Evolutionary conservation across 2,113 vertebrate species (phyloP).

Genomic region (Theropithecus gelada): DNA sequence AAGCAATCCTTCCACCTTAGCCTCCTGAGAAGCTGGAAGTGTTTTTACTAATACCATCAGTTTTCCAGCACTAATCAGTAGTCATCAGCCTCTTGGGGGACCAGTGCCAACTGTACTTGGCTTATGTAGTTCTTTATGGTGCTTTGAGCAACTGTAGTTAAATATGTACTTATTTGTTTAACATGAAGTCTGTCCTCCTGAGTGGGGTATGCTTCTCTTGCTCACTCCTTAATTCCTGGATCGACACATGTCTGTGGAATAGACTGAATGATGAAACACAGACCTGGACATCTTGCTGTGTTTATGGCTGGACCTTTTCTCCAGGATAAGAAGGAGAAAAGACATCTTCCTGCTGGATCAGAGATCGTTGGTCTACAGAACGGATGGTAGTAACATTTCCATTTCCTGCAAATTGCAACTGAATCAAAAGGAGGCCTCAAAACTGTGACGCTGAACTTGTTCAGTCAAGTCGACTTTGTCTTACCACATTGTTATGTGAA

Average conservation of each 20-base stretch:
- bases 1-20: not conserved
- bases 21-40: not conserved
- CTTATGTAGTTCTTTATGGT: not conserved
- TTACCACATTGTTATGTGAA: not conserved
- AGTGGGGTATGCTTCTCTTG: not conserved
- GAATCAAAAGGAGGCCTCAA: not conserved
- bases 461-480: not conserved
- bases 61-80: not conserved
- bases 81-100: no score
- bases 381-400: not conserved
- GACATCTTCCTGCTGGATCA: not conserved
- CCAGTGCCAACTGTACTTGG: not conserved
- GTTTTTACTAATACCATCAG: no score
- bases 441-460: not conserved
- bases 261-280: not conserved
- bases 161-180: not conserved
- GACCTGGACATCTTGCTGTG: not conserved
- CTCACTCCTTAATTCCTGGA: not conserved
- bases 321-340: not conserved
- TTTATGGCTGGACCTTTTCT: not conserved
- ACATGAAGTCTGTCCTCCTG: not conserved
- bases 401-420: not conserved
- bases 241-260: not conserved
- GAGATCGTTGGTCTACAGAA: not conserved
- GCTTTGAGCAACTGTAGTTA: not conserved